A percentile compares a stretch with the other conserved stretches of the same genome.
These are phyloP conservation scores for Camponotus fellah DNA, from an alignment of 2,888 invertebrate genomes.

Conservation along the genomic window DNA sequence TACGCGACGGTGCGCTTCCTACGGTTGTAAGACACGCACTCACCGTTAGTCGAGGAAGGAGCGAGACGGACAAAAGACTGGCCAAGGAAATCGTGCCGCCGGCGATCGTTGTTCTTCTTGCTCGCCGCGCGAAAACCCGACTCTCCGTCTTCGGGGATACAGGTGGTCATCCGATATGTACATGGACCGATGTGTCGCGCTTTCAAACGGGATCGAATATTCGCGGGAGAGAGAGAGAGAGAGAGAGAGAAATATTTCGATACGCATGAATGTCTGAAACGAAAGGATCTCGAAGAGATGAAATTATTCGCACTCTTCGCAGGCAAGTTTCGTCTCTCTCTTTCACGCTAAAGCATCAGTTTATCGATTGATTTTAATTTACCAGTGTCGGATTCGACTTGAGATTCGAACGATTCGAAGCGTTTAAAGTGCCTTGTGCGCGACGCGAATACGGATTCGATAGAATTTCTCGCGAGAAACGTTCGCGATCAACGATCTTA, in stretches of 20 bases:
- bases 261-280: not conserved
- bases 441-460: not conserved
- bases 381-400: not conserved
- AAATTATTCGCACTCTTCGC: not conserved
- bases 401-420: not conserved
- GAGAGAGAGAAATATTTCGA: not conserved
- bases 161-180: slow-evolving; percentile 10
- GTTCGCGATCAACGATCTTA: not conserved
- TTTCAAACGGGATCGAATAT: not conserved
- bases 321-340: not conserved
- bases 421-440: not conserved
- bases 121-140: slow-evolving; percentile 31
- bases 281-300: not conserved
- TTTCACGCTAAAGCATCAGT: not conserved
- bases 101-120: slow-evolving; percentile 59
- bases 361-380: not conserved
- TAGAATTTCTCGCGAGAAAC: not conserved
- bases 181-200: not conserved
- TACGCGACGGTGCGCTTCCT: slow-evolving; percentile 62
- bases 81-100: slow-evolving; percentile 72
- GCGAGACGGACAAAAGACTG: slow-evolving; percentile 72
- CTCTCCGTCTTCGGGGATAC: not conserved
- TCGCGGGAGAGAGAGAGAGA: not conserved
- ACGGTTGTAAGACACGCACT: slow-evolving; percentile 65
- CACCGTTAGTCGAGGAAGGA: slow-evolving; percentile 76